Conservation (phyloP, 2,797 vertebrate species). For the Rhabdomys pumilio region DNA sequence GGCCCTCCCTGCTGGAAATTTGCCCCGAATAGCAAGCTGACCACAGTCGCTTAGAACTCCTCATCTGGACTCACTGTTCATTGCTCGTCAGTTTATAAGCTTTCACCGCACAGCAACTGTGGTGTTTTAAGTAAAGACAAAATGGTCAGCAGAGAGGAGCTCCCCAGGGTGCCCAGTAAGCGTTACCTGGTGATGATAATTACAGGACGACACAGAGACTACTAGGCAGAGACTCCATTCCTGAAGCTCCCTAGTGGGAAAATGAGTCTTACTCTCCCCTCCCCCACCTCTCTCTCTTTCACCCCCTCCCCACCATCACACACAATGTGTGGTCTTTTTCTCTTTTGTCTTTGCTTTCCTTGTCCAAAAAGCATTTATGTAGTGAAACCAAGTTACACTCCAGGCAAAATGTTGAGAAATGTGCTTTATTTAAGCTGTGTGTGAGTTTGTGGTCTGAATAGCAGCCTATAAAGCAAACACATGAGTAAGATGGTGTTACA, state of each 20-base stretch:
- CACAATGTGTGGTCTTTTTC: not conserved
- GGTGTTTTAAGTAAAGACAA: constrained; percentile 78
- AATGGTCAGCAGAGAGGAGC: constrained; percentile 69
- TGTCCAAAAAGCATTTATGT: constrained; percentile 40
- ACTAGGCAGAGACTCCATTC: constrained; percentile 42
- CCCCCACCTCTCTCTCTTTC: not conserved
- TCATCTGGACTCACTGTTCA: constrained; percentile 55
- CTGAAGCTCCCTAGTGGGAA: constrained; percentile 77
- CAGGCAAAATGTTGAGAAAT: constrained; percentile 54
- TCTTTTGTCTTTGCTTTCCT: constrained; percentile 72
- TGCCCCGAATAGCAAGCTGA: not conserved
- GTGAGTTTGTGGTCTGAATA: not conserved
- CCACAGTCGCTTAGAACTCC: constrained; percentile 15
- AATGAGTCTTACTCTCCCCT: constrained; percentile 49
- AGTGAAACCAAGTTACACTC: constrained; percentile 55
- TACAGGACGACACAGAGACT: constrained; percentile 35
- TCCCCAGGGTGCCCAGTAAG: constrained; percentile 70
- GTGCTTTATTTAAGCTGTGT: constrained; percentile 33
- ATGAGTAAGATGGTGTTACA: not conserved
- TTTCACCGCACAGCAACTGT: constrained; percentile 62
- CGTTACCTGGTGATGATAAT: constrained; percentile 74
- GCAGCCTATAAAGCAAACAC: not conserved
- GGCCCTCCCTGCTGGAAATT: not conserved
- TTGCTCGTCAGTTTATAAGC: constrained; percentile 60
- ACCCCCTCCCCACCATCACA: not conserved